Evolutionary conservation across 1,140 invertebrate species (phyloP), one percentile per base, ranked within the genome.

Genomic region (Zaprionus camerounensis): DNA sequence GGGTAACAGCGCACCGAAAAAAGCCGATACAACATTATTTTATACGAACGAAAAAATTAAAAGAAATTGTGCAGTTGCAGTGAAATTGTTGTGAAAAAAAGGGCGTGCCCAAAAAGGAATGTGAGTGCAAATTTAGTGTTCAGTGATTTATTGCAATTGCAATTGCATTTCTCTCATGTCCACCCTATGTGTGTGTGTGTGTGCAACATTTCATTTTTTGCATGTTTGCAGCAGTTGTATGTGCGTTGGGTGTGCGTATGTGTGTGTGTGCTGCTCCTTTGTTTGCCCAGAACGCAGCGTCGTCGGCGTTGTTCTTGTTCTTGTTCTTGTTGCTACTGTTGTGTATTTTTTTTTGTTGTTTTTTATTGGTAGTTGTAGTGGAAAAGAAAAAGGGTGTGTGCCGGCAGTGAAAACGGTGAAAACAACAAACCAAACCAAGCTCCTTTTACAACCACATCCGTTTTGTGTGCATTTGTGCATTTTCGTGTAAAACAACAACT

Each of bases 211-310:
- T 73, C 46, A 53, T 71, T 70, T 69, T 75, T 75, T 70, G 57
- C 62, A 71, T 75, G 38, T 81, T 53, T 78, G 28, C 34, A 36
- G 46, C 67, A 36, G 56, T 5, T 62, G 63, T 49, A 49, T 70
- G 38, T 68, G 51, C 31, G 49, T 15, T 58, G 56, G 44, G 59
- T 46, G 55, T 58, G 64, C 69, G 55, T 63, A 51, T 57, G 61
- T 56, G 70, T 71, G 62, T 67, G 31, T 76, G 71, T 55, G 65
- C 74, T 84, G 85, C 84, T 88, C 84, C 84, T 88, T 88, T 88
- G 84, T 88, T 88, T 88, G 83, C 71, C 68, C 83, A 86, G 74
- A 81, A 83, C 71, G 62, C 82, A 80, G 86, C 82, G 71, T 56
- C 53, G 51, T 59, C 69, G 51, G 68, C 78, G 66, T 81, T 82